Conservation (phyloP, 1,140 invertebrate genomes). For the Mesaphorura yosii region DNA sequence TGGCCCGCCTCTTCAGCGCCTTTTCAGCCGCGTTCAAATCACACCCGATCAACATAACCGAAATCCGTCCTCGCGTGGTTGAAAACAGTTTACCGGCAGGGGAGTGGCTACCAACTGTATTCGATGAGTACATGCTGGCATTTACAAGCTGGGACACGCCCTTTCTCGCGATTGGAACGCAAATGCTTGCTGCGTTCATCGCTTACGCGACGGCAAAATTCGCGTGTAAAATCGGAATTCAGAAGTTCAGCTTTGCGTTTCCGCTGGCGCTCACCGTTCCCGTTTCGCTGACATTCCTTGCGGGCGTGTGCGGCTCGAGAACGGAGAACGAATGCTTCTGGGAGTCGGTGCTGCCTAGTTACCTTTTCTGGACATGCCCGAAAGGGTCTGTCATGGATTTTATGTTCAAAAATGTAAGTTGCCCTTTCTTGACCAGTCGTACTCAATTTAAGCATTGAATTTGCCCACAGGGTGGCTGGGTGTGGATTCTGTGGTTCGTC, state of each 20-base stretch:
- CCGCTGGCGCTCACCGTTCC: slow-evolving; percentile 86
- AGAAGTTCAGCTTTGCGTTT: slow-evolving; percentile 90
- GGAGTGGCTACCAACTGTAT: background rate
- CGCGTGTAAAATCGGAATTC: slow-evolving; percentile 90
- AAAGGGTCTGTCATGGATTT: slow-evolving; percentile 58
- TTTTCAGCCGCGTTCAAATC: slow-evolving; percentile 60
- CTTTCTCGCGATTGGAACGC: background rate
- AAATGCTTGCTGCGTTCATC: background rate
- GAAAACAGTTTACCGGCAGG: background rate
- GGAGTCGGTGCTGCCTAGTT: slow-evolving; percentile 67
- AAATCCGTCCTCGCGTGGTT: slow-evolving; percentile 34
- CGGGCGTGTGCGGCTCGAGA: slow-evolving; percentile 73
- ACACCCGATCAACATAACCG: slow-evolving; percentile 64
- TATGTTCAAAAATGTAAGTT: slow-evolving; percentile 58
- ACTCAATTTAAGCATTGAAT: background rate
- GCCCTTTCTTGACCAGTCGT: background rate
- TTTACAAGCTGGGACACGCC: background rate
- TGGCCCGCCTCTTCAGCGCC: slow-evolving; percentile 62
- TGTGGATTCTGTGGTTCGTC: slow-evolving; percentile 40
- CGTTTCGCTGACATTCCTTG: slow-evolving; percentile 71
- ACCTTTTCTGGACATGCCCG: slow-evolving; percentile 80
- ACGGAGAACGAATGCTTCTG: slow-evolving; percentile 78
- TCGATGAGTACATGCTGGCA: background rate
- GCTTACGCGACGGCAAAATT: slow-evolving; percentile 55
- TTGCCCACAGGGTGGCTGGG: slow-evolving; percentile 32